Conservation (phyloP, 2,888 invertebrate species). For the Lissonota sp. region DNA sequence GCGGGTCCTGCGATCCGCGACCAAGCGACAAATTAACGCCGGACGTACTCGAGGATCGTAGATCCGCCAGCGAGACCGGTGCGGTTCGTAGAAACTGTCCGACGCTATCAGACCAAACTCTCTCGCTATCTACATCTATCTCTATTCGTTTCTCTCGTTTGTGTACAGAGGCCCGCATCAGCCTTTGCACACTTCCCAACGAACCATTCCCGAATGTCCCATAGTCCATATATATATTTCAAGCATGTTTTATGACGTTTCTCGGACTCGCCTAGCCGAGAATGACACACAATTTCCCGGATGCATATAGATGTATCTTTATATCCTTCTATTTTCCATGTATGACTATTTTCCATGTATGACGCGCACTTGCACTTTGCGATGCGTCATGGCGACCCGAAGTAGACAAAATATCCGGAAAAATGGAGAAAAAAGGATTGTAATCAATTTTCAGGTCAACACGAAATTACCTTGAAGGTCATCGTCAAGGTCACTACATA, state of each 20-base stretch:
- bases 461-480: too few species aligned
- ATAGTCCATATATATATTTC: slow-evolving; percentile 44
- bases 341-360: neutral
- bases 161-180: slow-evolving; percentile 15
- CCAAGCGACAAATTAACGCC: slow-evolving; percentile 79
- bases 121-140: neutral
- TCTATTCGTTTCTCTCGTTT: slow-evolving; percentile 6
- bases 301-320: slow-evolving; percentile 20
- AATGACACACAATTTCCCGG: slow-evolving; percentile 24
- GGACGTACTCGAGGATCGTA: slow-evolving; percentile 62
- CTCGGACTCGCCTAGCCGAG: slow-evolving; percentile 22
- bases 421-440: neutral
- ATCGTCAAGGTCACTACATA: too few species aligned
- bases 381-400: too few species aligned
- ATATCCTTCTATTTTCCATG: neutral
- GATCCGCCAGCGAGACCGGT: slow-evolving; percentile 55
- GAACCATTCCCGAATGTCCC: slow-evolving; percentile 22
- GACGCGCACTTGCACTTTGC: too few species aligned
- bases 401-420: neutral
- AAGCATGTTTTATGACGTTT: slow-evolving; percentile 56
- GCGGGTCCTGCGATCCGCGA: slow-evolving; percentile 73
- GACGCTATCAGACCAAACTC: slow-evolving; percentile 35
- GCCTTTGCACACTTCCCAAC: slow-evolving; percentile 32
- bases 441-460: too few species aligned
- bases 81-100: slow-evolving; percentile 56